These are phyloP conservation scores for Callospermophilus lateralis DNA, from an alignment of 2,113 vertebrate species.

Conservation along the genomic window DNA sequence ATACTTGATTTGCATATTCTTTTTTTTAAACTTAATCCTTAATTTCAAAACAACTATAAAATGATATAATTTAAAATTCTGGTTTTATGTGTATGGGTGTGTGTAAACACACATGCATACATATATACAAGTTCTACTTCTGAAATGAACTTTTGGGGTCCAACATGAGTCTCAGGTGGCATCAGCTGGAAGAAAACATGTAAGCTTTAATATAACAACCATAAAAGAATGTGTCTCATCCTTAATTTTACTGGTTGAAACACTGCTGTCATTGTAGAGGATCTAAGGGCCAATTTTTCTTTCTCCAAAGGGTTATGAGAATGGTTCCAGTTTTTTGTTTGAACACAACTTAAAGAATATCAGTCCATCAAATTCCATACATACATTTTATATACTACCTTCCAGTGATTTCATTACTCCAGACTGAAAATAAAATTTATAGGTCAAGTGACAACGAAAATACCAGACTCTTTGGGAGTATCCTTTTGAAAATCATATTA, in stretches of 20 bases:
- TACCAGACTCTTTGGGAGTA: background rate
- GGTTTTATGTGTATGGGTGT: no score
- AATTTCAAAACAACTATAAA: background rate
- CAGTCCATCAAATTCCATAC: background rate
- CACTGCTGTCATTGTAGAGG: background rate
- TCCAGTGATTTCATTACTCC: background rate
- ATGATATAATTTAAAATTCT: background rate
- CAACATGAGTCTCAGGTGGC: background rate
- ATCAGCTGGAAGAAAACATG: background rate
- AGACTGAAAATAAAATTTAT: conserved; percentile 1
- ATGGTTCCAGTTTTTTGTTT: background rate
- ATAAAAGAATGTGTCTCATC: background rate
- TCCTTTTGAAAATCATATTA: background rate
- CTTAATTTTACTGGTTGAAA: background rate
- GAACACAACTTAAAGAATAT: background rate
- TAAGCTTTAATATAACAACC: background rate
- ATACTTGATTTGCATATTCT: background rate
- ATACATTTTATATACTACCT: background rate
- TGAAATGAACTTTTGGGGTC: background rate
- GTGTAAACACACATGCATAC: background rate
- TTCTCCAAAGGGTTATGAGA: background rate
- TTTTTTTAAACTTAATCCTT: background rate
- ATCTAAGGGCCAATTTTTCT: background rate
- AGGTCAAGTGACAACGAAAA: background rate
- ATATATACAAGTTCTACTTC: background rate